phyloP scores from a whole-genome alignment of 2,797 vertebrate genomes.

The Caiman crocodilus region DNA sequence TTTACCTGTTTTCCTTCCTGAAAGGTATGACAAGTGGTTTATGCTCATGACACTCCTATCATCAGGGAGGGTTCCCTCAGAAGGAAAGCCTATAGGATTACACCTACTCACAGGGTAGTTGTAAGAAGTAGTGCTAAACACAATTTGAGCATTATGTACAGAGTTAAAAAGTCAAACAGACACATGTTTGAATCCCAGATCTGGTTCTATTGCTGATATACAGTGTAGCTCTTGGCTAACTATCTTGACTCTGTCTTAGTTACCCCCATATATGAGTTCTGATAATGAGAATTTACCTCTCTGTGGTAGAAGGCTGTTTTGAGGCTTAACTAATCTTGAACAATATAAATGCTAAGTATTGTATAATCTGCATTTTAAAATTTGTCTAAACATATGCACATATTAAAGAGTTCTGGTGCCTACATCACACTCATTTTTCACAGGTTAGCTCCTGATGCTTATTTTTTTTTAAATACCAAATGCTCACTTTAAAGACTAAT shows the following conservation, averaged over 20 bases:
- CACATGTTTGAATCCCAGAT: background rate
- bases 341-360: background rate
- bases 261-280: background rate
- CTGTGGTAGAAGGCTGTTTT: background rate
- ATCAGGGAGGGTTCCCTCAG: background rate
- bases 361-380: background rate
- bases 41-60: background rate
- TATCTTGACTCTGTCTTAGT: background rate
- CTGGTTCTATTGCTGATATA: background rate
- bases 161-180: background rate
- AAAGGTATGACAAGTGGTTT: background rate
- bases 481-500: background rate
- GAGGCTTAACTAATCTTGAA: background rate
- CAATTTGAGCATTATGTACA: background rate
- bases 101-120: background rate
- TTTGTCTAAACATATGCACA: background rate
- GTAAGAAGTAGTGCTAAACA: background rate
- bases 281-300: background rate
- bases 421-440: background rate
- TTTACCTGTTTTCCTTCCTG: background rate
- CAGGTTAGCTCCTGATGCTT: constrained; percentile 7
- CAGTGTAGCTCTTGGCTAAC: background rate
- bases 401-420: background rate
- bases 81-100: background rate
- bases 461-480: background rate